A percentile compares a stretch with the other conserved stretches of the same genome.
phyloP scores from a whole-genome alignment of 2,888 invertebrate genomes.

The Pachliopta kotzebuea region DNA sequence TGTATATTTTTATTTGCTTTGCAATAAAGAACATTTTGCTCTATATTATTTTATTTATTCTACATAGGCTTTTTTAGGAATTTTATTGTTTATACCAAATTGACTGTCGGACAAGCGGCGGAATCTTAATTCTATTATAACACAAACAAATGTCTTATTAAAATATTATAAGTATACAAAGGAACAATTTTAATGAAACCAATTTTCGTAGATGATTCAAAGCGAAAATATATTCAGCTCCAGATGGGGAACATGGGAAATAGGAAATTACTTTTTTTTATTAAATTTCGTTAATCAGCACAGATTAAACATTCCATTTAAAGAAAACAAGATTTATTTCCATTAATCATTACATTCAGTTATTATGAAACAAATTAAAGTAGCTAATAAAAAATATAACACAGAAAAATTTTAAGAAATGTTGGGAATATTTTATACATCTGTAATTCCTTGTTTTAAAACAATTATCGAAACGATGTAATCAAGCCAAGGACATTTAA shows the following conservation, averaged over 20 bases:
- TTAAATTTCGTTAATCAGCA: not conserved
- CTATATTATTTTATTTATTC: too few relatives aligned
- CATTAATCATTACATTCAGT: not conserved
- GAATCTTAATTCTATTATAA: too few relatives aligned
- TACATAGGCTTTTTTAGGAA: too few relatives aligned
- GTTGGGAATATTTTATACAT: not conserved
- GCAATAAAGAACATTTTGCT: too few relatives aligned
- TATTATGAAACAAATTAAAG: too few relatives aligned
- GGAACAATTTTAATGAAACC: not conserved
- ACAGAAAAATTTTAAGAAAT: too few relatives aligned
- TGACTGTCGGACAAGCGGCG: too few relatives aligned
- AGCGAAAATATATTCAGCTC: not conserved
- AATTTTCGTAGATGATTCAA: not conserved
- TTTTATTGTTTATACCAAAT: too few relatives aligned
- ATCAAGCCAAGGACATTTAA: conserved; percentile 20
- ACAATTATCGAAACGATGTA: conserved; percentile 16
- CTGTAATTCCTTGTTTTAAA: not conserved
- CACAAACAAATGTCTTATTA: too few relatives aligned
- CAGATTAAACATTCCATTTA: not conserved
- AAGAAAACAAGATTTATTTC: not conserved
- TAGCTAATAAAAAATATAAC: too few relatives aligned
- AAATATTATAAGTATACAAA: not conserved
- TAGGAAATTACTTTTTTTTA: not conserved
- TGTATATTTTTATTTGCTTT: too few relatives aligned
- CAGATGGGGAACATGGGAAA: not conserved